Base-by-base conservation (phyloP, 1,140 invertebrate species). In the Drosophila kurseongensis region DNA sequence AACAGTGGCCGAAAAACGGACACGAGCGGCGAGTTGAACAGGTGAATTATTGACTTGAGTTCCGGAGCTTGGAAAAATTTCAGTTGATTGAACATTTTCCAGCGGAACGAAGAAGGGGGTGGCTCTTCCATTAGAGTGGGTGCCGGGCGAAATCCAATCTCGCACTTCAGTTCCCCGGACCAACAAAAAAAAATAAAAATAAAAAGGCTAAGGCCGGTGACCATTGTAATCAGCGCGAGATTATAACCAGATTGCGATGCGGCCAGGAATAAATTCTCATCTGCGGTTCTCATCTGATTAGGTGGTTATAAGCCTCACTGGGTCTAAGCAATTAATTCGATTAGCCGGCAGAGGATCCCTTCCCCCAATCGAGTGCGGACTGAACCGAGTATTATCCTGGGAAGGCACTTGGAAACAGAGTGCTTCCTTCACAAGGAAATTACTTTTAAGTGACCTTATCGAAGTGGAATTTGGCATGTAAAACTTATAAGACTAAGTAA, bases 1-100 rank as follows among this genome's bases (percentile, higher is more conserved):
- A 86, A 67, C 74, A 85, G 82, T 86, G 69, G 68, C 68, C 82
- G 61, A 67, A 77, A 77, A 79, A 63, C 42, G 56, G 60, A 85
- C 62, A 85, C 47, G 57, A 78, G 56, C 60, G 44, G 32, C 61
- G 14, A 68, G 50, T 50, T 66, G 81, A 77, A 45, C 81, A 84
- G 81, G 81, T 84, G 81, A 84, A 85, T 84, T 76, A 84, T 80
- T 84, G 41, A 51, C 29, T 63, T 62, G 52, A 38, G 50, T 38
- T 60, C 47, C 50, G 32, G 51, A 63, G 51, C 42, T 56, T 61
- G 45, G 44, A 51, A 51, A 66, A 83, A 79, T 62, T 61, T 62
- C 80, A 73, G 62, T 55, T 66, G 73, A 84, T 72, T 85, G 66
- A 85, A 84, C 72, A 74, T 85, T 80, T 61, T 18, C 10, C 35